Percentiles rank a stretch among this genome's conserved stretches.
Evolutionary conservation across 2,113 vertebrate genomes (phyloP).

Genomic region (Microtus pennsylvanicus): DNA sequence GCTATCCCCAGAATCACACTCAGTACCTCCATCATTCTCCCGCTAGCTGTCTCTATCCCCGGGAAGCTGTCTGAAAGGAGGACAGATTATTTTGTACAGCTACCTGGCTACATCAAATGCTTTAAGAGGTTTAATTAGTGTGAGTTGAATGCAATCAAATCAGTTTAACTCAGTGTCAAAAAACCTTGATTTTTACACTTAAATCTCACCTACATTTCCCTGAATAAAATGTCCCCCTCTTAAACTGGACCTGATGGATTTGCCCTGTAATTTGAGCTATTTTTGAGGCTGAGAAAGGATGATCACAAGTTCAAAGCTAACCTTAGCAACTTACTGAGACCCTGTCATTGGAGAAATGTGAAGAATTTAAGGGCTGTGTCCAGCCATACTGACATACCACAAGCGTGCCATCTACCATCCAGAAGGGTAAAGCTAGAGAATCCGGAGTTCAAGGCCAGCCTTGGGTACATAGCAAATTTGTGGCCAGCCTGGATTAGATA

Average conservation of each 20-base stretch:
- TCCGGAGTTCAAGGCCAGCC: background rate
- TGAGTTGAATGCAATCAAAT: background rate
- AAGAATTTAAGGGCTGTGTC: background rate
- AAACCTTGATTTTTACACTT: background rate
- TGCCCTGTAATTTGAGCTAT: background rate
- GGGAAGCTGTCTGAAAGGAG: background rate
- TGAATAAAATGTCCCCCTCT: background rate
- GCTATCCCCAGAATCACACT: background rate
- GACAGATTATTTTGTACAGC: background rate
- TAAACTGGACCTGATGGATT: background rate
- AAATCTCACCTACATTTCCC: constrained; percentile 20
- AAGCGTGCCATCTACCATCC: background rate
- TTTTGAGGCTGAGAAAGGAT: background rate
- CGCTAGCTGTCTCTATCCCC: background rate
- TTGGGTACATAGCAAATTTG: background rate
- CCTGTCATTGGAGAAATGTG: background rate
- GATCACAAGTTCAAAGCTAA: background rate
- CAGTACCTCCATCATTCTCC: background rate
- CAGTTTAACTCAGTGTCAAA: background rate
- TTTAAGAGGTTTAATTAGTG: background rate
- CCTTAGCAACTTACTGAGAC: background rate
- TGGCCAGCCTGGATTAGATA: background rate
- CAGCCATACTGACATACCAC: background rate
- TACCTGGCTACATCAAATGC: background rate
- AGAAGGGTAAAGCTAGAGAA: background rate